These are phyloP conservation scores for Oncorhynchus kisutch DNA, from an alignment of 2,113 vertebrate genomes.

Conservation along the genomic window DNA sequence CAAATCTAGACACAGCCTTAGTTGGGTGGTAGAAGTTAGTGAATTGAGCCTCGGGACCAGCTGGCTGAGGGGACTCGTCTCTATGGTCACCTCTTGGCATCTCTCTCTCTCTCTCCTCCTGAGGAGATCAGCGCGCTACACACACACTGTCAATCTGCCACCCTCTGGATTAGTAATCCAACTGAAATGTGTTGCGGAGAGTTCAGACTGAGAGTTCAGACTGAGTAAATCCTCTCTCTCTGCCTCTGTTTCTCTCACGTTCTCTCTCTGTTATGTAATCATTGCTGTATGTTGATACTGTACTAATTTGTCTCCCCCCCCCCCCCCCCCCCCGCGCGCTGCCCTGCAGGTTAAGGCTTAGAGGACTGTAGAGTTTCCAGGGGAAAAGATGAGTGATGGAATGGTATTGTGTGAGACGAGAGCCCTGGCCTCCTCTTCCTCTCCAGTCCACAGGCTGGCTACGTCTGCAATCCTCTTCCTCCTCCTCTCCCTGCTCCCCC, in stretches of 20 bases:
- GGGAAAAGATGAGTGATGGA: constrained; percentile 77
- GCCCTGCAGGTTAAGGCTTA: constrained; percentile 66
- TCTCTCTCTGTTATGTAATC: constrained; percentile 61
- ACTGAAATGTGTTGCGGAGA: too few species aligned
- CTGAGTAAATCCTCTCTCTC: background rate
- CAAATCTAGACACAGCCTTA: too few species aligned
- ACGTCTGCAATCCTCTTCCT: constrained; percentile 57
- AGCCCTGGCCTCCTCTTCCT: constrained; percentile 57
- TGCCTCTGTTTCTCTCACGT: background rate
- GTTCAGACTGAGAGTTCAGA: too few species aligned
- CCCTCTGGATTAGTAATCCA: too few species aligned
- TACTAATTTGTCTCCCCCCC: constrained; percentile 47
- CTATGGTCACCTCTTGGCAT: too few species aligned
- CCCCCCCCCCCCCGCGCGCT: constrained; percentile 25
- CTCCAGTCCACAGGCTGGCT: constrained; percentile 62
- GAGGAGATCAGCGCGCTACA: too few species aligned
- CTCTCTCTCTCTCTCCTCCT: too few species aligned
- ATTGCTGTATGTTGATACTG: constrained; percentile 43
- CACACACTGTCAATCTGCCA: too few species aligned
- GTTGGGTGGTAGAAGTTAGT: too few species aligned
- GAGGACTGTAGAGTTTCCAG: constrained; percentile 63
- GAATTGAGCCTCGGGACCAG: too few species aligned
- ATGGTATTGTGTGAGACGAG: constrained; percentile 73
- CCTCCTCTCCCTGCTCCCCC: constrained; percentile 67
- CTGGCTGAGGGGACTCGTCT: too few species aligned